These are phyloP conservation scores for Ceriagrion tenellum DNA, from an alignment of 2,888 invertebrate genomes.

Conservation along the genomic window DNA sequence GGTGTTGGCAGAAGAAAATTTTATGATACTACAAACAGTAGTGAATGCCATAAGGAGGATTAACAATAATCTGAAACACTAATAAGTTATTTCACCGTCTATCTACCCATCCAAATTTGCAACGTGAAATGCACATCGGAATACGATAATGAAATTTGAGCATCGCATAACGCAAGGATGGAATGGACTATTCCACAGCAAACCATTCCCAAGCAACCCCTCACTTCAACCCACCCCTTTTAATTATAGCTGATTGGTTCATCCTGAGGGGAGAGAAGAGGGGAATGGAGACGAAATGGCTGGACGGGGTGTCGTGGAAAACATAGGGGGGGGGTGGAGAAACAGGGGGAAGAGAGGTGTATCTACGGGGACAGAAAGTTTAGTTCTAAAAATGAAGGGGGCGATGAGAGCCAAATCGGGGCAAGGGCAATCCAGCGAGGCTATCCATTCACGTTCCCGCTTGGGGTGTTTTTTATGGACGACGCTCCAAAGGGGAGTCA, in stretches of 20 bases:
- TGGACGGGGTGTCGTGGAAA: not conserved
- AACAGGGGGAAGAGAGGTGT: too few relatives aligned
- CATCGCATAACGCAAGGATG: too few relatives aligned
- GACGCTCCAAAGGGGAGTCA: not conserved
- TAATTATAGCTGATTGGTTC: slow-evolving; percentile 19
- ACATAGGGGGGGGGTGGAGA: not conserved
- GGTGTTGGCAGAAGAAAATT: too few relatives aligned
- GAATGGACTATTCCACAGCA: too few relatives aligned
- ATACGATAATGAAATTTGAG: too few relatives aligned
- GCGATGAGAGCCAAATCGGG: not conserved
- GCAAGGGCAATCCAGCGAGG: not conserved
- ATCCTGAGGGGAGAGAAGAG: not conserved
- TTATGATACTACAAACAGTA: too few relatives aligned
- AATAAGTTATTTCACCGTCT: too few relatives aligned
- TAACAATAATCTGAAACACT: too few relatives aligned
- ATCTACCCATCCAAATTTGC: too few relatives aligned
- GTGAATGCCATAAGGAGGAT: too few relatives aligned
- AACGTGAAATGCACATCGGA: too few relatives aligned
- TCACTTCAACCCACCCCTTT: not conserved
- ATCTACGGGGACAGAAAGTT: not conserved
- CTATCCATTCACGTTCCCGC: not conserved
- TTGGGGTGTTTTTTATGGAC: not conserved
- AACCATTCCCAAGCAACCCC: not conserved
- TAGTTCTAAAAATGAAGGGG: not conserved
- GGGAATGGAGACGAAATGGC: not conserved